phyloP scores from a whole-genome alignment of 2,797 vertebrate species.

The Dromococcyx pavoninus region DNA sequence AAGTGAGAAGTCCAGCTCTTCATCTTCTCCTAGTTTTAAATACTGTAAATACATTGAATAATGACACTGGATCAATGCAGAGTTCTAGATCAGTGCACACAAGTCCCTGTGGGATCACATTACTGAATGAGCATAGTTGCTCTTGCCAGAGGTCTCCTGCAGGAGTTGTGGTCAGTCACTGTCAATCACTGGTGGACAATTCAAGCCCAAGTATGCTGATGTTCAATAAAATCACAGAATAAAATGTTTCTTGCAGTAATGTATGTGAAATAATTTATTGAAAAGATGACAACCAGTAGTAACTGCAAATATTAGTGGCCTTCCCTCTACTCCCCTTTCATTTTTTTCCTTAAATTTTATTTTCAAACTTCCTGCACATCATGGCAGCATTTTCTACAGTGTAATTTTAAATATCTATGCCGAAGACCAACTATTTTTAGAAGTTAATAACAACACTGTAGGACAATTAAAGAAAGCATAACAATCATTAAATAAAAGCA shows the following conservation, averaged over 20 bases:
- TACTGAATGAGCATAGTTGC: fast-evolving
- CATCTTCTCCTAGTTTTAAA: not conserved
- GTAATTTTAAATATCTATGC: not conserved
- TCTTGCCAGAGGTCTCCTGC: not conserved
- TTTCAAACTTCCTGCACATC: not conserved
- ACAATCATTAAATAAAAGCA: conserved; percentile 69
- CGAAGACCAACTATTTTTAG: conserved; percentile 61
- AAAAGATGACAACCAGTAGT: not conserved
- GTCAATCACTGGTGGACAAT: fast-evolving
- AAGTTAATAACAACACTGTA: conserved; percentile 60
- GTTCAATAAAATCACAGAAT: not conserved
- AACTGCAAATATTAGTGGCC: not conserved
- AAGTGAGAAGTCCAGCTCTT: not conserved
- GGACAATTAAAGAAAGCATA: conserved; percentile 65
- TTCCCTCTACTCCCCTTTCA: not conserved
- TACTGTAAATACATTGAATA: fast-evolving
- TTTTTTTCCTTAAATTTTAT: not conserved
- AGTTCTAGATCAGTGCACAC: not conserved
- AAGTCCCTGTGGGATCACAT: fast-evolving
- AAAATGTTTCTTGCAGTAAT: not conserved
- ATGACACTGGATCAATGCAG: fast-evolving
- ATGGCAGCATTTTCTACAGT: not conserved
- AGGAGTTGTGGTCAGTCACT: fast-evolving
- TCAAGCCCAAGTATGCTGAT: not conserved
- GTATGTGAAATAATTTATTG: not conserved